Evolutionary conservation across 2,888 invertebrate species (phyloP).

Genomic region (Torymus texanus): DNA sequence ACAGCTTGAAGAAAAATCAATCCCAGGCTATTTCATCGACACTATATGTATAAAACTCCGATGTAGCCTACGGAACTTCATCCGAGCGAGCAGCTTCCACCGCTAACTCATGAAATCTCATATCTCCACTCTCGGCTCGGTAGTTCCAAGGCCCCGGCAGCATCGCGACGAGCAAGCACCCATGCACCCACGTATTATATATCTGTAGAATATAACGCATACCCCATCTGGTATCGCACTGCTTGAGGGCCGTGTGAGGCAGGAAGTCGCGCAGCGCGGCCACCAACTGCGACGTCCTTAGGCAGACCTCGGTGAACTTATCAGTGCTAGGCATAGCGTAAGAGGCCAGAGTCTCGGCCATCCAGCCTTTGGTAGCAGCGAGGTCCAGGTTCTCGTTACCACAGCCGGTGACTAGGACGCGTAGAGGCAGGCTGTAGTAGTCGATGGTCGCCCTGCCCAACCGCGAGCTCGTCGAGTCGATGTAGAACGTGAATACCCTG

Average conservation of each 20-base stretch:
- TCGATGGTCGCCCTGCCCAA: slow-evolving; percentile 83
- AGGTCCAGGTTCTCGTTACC: slow-evolving; percentile 80
- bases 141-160: too few species aligned
- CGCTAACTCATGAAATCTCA: too few species aligned
- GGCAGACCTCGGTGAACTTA: slow-evolving; percentile 87
- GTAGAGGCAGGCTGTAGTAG: slow-evolving; percentile 87
- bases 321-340: slow-evolving; percentile 90
- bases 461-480: slow-evolving; percentile 89
- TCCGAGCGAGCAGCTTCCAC: too few species aligned
- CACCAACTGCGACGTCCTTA: slow-evolving; percentile 87
- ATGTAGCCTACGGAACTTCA: too few species aligned
- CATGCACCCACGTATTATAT: too few species aligned
- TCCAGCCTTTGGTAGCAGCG: slow-evolving; percentile 88
- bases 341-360: slow-evolving; percentile 90
- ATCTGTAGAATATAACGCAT: not conserved
- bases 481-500: slow-evolving; percentile 86
- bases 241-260: slow-evolving; percentile 83
- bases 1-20: too few species aligned
- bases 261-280: slow-evolving; percentile 87
- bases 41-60: too few species aligned
- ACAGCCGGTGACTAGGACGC: slow-evolving; percentile 86
- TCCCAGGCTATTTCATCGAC: too few species aligned
- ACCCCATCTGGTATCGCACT: slow-evolving; percentile 84
- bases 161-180: too few species aligned
- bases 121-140: too few species aligned